These are phyloP conservation scores for Protobothrops mucrosquamatus DNA, from an alignment of 2,113 vertebrate genomes.

Conservation along the genomic window DNA sequence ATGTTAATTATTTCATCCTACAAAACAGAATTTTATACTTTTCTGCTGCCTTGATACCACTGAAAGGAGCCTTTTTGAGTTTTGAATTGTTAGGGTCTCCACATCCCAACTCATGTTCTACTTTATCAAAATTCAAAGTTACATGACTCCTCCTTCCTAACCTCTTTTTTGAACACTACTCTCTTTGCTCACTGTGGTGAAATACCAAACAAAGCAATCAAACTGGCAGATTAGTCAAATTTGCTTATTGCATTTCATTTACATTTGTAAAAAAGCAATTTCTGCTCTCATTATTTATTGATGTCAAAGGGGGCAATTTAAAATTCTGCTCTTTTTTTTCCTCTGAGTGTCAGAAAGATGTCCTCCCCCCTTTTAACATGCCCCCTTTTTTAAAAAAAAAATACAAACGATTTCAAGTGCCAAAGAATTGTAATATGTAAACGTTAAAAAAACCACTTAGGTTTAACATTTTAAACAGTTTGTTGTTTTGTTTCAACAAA, in stretches of 20 bases:
- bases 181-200: slow-evolving; percentile 34
- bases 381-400: not conserved
- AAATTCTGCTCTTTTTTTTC: slow-evolving; percentile 42
- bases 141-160: slow-evolving; percentile 14
- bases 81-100: slow-evolving; percentile 24
- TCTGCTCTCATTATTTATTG: slow-evolving; percentile 56
- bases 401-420: slow-evolving; percentile 52
- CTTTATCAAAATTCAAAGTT: slow-evolving; percentile 42
- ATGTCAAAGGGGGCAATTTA: slow-evolving; percentile 52
- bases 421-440: slow-evolving; percentile 42
- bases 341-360: slow-evolving; percentile 34
- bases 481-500: not conserved
- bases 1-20: not conserved
- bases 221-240: slow-evolving; percentile 50
- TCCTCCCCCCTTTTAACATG: slow-evolving; percentile 4
- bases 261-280: slow-evolving; percentile 1
- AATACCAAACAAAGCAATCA: slow-evolving; percentile 62
- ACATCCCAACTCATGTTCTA: slow-evolving; percentile 26
- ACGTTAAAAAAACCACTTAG: slow-evolving; percentile 41
- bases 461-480: slow-evolving; percentile 37
- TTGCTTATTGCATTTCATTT: slow-evolving; percentile 45
- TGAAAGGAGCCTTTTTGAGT: not conserved
- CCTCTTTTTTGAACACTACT: not conserved
- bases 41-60: not conserved
- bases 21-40: not conserved